Conservation (phyloP, 1,140 invertebrate species). For the Neoseiulus cucumeris region DNA sequence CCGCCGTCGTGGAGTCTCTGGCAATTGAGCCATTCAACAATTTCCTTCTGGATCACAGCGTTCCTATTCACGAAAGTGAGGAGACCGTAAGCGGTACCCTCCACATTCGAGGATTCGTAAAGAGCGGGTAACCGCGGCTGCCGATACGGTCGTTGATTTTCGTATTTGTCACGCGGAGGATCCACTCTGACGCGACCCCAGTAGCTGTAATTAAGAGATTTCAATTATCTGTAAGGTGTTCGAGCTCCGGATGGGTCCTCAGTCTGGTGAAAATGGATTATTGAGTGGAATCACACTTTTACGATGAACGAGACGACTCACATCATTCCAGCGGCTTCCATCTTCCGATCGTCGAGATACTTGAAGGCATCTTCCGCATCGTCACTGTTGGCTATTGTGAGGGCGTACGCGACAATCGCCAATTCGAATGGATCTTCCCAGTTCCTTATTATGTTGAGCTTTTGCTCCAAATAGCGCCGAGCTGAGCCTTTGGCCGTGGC, state of each 20-base stretch:
- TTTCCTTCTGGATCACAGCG: conserved; percentile 53
- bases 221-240: no score
- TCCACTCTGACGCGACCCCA: conserved; percentile 60
- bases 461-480: conserved; percentile 57
- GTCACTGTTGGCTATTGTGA: conserved; percentile 53
- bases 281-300: background rate
- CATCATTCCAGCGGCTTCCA: conserved; percentile 33
- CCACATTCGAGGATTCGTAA: conserved; percentile 76
- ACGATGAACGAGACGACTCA: background rate
- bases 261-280: background rate
- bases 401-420: conserved; percentile 64
- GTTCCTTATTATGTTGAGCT: conserved; percentile 48
- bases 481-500: conserved; percentile 43
- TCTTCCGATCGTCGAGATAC: conserved; percentile 41
- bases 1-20: conserved; percentile 76
- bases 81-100: conserved; percentile 77
- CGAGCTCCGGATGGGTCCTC: background rate
- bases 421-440: conserved; percentile 56
- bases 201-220: conserved; percentile 40
- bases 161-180: conserved; percentile 52
- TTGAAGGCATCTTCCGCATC: conserved; percentile 57
- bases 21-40: conserved; percentile 78
- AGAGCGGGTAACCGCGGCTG: conserved; percentile 63
- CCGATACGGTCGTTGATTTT: conserved; percentile 72
- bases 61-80: conserved; percentile 63